Evolutionary conservation across 2,797 vertebrate genomes (phyloP), one percentile per base, ranked within the genome.

Genomic region (Otus scops): DNA sequence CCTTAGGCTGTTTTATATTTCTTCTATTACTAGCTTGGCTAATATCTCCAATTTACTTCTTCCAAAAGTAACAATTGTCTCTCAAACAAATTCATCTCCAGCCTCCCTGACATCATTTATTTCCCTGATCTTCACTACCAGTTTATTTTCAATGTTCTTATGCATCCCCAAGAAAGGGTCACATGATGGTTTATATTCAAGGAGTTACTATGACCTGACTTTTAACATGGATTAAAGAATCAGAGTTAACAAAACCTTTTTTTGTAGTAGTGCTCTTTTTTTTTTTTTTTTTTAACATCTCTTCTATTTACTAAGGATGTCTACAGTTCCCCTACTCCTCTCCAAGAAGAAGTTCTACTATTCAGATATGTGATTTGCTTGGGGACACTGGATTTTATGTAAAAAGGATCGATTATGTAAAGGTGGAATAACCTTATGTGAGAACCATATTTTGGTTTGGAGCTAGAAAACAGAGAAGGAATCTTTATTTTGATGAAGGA

Each of bases 1-100:
- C 50, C 34, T 10, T 61, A 65, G 27, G 73, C 26, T 80, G 53
- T 77, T 24, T 10, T 63, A 39, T 53, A 83, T 88, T 87, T 83
- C 73, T 87, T 88, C 41, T 65, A 27, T 92, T 93, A 84, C 67
- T 93, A 85, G 60, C 60, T 89, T 80, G 30, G 45, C 23, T 96
- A 90, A 87, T 91, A 65, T 38, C 12, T 91, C 91, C 89, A 84
- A 88, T 91, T 95, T 90, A 89, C 54, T 92, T 34, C 53, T 96
- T 95, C 63, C 34, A 77, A 75, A 93, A 85, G 48, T 77, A 93
- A 82, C 93, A 95, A 92, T 78, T 81, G 64, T 71, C 53, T 80
- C 60, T 86, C 48, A 38, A 82, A 81, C 87, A 76, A 76, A 93
- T 95, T 95, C 17, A 80, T 85, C 71, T 71, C 27, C 80, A 94